phyloP scores from a whole-genome alignment of 2,113 vertebrate species.

The Sinosuthora webbiana region DNA sequence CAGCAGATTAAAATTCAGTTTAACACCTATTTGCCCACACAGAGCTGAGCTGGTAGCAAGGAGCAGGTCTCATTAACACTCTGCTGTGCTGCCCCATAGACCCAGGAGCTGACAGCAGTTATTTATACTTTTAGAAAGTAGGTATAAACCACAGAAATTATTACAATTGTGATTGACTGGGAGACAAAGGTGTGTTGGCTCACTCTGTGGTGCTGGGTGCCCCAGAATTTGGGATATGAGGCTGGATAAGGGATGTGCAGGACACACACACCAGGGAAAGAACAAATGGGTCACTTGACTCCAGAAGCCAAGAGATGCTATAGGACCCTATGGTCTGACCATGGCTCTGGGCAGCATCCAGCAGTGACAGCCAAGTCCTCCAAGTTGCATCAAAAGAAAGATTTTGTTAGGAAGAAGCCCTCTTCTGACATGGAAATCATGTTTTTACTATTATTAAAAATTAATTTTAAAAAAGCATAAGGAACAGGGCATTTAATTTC shows the following conservation, averaged over 20 bases:
- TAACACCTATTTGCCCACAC: neutral
- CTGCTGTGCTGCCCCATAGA: neutral
- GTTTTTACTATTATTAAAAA: neutral
- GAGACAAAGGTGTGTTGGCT: neutral
- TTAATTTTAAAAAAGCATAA: accelerated
- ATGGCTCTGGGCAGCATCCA: neutral
- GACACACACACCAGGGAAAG: accelerated
- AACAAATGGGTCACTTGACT: neutral
- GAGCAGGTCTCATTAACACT: neutral
- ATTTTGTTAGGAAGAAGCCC: neutral
- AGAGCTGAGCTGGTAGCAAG: neutral
- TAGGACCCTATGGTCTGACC: neutral
- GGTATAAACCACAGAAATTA: neutral
- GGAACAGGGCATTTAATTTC: neutral
- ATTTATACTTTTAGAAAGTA: neutral
- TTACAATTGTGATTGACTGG: neutral
- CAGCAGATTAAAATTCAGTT: neutral
- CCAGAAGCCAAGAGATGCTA: neutral
- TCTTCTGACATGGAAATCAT: neutral
- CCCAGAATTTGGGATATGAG: neutral
- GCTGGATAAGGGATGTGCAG: neutral
- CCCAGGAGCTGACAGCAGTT: neutral
- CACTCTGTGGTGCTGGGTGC: neutral
- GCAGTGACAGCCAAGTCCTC: neutral
- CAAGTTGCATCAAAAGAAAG: neutral